Evolutionary conservation across 2,888 invertebrate species (phyloP).

Genomic region (Noctua janthe): DNA sequence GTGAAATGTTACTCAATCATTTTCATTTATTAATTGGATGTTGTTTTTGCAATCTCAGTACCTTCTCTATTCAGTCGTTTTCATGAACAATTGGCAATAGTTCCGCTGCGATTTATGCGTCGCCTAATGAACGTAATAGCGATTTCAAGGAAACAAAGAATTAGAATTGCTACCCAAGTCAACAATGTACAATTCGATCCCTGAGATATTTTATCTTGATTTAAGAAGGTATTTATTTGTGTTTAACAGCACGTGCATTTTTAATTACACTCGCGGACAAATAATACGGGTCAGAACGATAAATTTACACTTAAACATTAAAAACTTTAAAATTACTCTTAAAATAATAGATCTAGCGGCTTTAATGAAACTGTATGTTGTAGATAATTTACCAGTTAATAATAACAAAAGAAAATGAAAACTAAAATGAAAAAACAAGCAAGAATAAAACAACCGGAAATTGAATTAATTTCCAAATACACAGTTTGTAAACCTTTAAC

Average conservation of each 20-base stretch:
- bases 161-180: not conserved
- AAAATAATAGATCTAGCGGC: not conserved
- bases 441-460: no score
- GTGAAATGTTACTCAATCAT: conserved; percentile 21
- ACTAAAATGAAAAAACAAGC: no score
- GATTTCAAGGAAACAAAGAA: not conserved
- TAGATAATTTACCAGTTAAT: not conserved
- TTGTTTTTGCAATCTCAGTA: conserved; percentile 32
- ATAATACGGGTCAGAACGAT: not conserved
- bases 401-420: not conserved
- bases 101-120: conserved; percentile 4
- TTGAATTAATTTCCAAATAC: no score
- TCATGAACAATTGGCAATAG: conserved; percentile 6
- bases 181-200: not conserved
- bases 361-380: not conserved
- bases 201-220: not conserved
- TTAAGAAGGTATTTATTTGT: not conserved
- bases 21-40: conserved; percentile 30
- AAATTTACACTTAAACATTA: no score
- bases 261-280: not conserved
- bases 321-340: not conserved
- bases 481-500: no score
- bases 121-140: conserved; percentile 5
- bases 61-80: conserved; percentile 24
- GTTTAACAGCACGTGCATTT: not conserved